Percentiles rank a stretch among this genome's conserved stretches.
phyloP scores from a whole-genome alignment of 1,140 invertebrate genomes.

The Lasioglossum albipes region DNA sequence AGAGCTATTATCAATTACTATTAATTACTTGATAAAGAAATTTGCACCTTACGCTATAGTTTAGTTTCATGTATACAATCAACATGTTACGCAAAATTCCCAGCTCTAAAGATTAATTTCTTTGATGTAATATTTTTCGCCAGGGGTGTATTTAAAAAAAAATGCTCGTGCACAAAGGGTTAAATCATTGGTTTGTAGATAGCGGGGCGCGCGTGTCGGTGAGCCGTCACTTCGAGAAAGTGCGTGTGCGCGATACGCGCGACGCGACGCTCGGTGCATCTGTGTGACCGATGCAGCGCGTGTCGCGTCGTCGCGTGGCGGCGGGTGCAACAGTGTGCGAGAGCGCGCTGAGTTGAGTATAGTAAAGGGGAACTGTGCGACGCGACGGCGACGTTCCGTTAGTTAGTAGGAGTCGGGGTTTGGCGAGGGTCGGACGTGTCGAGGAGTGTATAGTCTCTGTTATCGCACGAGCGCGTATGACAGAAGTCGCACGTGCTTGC shows the following conservation, averaged over 20 bases:
- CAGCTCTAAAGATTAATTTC: too few species aligned
- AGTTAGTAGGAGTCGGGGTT: slow-evolving; percentile 66
- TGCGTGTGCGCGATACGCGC: slow-evolving; percentile 2
- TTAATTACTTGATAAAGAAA: too few species aligned
- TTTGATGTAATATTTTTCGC: too few species aligned
- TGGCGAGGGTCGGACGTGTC: slow-evolving; percentile 45
- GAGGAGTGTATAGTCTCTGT: neutral
- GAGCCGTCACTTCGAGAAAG: neutral
- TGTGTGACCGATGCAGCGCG: neutral
- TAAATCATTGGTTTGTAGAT: neutral
- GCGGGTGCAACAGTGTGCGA: neutral
- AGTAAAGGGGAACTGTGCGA: slow-evolving; percentile 47
- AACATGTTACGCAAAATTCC: too few species aligned
- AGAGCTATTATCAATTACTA: too few species aligned
- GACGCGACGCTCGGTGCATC: neutral
- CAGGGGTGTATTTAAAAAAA: too few species aligned
- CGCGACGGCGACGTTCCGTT: neutral
- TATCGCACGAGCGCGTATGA: slow-evolving; percentile 42
- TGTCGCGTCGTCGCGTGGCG: neutral
- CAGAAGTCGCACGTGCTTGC: slow-evolving; percentile 51
- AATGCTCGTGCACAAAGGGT: too few species aligned
- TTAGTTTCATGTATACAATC: too few species aligned
- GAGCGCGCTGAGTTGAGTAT: neutral
- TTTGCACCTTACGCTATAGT: too few species aligned
- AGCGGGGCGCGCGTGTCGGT: neutral